These are phyloP conservation scores for Turnix velox DNA, from an alignment of 2,113 vertebrate genomes.

Conservation along the genomic window DNA sequence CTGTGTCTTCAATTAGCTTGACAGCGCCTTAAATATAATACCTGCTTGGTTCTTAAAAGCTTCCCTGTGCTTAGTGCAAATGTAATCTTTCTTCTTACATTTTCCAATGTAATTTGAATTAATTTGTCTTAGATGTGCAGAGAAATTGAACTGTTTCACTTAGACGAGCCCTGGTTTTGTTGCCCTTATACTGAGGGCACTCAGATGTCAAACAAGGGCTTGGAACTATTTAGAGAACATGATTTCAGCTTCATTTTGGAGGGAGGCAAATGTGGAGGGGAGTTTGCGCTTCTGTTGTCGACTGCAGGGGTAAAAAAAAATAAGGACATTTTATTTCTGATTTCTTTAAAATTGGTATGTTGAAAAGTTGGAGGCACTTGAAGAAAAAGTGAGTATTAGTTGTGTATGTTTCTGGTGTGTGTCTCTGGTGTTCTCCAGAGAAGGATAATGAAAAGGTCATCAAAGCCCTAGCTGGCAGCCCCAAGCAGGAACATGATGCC, in stretches of 20 bases:
- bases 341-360: neutral
- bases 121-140: neutral
- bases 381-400: rapidly evolving
- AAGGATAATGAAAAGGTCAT: neutral
- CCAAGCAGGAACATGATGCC: neutral
- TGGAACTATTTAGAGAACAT: neutral
- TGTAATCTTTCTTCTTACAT: rapidly evolving
- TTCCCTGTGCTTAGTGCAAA: neutral
- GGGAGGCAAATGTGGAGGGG: neutral
- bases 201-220: neutral
- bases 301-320: neutral
- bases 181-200: neutral
- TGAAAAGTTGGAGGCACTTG: neutral
- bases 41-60: neutral
- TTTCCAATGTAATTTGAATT: neutral
- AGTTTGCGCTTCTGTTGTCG: neutral
- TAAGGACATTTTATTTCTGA: rapidly evolving
- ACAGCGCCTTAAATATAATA: neutral
- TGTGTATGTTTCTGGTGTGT: no score
- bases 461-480: neutral
- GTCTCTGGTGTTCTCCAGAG: neutral
- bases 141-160: neutral
- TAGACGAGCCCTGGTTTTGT: neutral
- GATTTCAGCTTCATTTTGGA: neutral
- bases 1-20: neutral